Conservation (phyloP, 2,113 vertebrate species). For the Coptodon rendalli region DNA sequence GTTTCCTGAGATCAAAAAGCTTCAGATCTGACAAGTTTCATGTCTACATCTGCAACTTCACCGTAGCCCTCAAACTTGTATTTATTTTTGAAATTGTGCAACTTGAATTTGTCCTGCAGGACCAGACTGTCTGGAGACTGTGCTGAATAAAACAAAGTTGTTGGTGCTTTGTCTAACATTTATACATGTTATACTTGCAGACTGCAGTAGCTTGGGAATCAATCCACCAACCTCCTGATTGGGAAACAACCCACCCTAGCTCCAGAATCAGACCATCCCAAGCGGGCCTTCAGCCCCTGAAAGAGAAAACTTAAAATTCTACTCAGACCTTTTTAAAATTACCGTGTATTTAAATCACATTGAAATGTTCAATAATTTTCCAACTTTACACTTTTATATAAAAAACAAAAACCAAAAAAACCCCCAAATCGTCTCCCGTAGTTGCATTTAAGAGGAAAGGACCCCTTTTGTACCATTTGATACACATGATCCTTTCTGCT, state of each 20-base stretch:
- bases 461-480: not conserved
- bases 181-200: not conserved
- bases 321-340: not conserved
- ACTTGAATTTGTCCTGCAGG: not conserved
- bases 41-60: not conserved
- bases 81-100: not conserved
- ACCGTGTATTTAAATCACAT: not conserved
- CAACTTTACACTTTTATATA: not conserved
- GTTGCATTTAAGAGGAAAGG: not conserved
- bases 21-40: too few species aligned
- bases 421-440: not conserved
- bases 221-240: not conserved
- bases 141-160: not conserved
- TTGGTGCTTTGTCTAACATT: not conserved
- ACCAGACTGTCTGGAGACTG: not conserved
- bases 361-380: not conserved
- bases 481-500: not conserved
- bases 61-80: not conserved
- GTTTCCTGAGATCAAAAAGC: too few species aligned
- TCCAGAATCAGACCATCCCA: not conserved
- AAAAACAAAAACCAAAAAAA: fast-evolving
- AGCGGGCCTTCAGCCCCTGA: not conserved
- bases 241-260: not conserved
- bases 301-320: not conserved
- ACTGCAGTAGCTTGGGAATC: not conserved